These are phyloP conservation scores for Nudaria mundana DNA, from an alignment of 2,888 invertebrate species.

Conservation along the genomic window DNA sequence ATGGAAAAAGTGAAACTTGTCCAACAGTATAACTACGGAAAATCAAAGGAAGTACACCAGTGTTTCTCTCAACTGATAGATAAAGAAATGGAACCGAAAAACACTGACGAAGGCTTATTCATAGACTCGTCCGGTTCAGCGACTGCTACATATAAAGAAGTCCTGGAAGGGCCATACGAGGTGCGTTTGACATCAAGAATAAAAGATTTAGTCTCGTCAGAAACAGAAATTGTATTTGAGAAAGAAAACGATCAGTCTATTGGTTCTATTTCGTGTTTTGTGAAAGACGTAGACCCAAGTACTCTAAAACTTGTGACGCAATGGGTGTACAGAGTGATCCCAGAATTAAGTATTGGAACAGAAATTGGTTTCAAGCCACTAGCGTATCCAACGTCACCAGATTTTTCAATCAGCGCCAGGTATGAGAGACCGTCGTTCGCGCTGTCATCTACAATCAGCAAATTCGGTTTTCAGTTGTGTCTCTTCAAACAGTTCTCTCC, in stretches of 20 bases:
- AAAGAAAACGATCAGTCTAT: constrained; percentile 52
- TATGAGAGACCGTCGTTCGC: constrained; percentile 53
- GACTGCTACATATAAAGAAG: constrained; percentile 62
- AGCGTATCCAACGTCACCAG: constrained; percentile 46
- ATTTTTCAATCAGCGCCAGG: constrained; percentile 61
- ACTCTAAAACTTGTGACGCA: constrained; percentile 60
- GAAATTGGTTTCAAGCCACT: constrained; percentile 60
- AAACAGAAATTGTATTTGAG: constrained; percentile 64
- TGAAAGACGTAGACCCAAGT: constrained; percentile 65
- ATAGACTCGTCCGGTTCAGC: constrained; percentile 65
- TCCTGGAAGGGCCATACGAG: constrained; percentile 51
- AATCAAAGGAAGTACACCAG: constrained; percentile 58
- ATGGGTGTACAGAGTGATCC: constrained; percentile 60
- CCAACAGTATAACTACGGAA: constrained; percentile 69
- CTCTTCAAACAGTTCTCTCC: constrained; percentile 60
- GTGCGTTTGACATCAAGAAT: constrained; percentile 66
- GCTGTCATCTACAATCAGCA: constrained; percentile 61
- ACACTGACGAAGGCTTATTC: constrained; percentile 52
- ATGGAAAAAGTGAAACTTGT: constrained; percentile 64
- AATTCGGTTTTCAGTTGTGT: constrained; percentile 62
- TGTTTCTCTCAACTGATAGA: constrained; percentile 59
- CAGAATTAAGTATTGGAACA: constrained; percentile 58
- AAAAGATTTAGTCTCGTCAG: constrained; percentile 64
- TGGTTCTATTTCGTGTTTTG: constrained; percentile 50
- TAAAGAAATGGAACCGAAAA: constrained; percentile 62